Evolutionary conservation across 2,113 vertebrate genomes (phyloP), one percentile per base, ranked within the genome.

Genomic region (Steatornis caripensis): DNA sequence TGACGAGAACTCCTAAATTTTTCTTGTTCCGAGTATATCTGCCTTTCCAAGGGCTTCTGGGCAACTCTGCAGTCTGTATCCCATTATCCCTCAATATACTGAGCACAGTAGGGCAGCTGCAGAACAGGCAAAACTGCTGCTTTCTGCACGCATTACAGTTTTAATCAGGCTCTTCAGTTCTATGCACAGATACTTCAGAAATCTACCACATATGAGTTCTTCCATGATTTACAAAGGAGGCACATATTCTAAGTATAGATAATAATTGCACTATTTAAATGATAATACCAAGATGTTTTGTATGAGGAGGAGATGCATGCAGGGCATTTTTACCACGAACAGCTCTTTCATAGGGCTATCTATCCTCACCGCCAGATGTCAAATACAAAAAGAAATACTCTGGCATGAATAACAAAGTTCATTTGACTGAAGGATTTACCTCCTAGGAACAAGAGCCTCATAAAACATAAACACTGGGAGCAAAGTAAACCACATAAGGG

Each of bases 341-440:
- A 81, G 87, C 76, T 92, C 89, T 72, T 94, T 77, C 95, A 64
- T 7, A 61, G 43, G 71, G 39, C 76, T 65, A 65, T 89, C 82
- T 53, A 75, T 87, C 87, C 93, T 93, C 68, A 54, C 86, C 86
- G 41, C 90, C 95, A 97, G 95, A 97, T 97, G 95, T 96, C 94
- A 97, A 90, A 93, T 60, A 84, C 36, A 82, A 41, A 92, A 80
- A 82, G 74, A 92, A 95, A 89, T 91, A 88, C 87, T 93, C 90
- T 87, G 92, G 89, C 90, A 84, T 30, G 79, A 89, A 80, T 61
- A 92, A 81, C 54, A 65, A 95, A 95, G 92, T 95, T 95, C 93
- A 79, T 96, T 94, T 97, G 96, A 96, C 75, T 69, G 96, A 95
- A 94, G 90, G 93, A 96, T 97, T 96, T 97, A 95, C 96, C 96